These are phyloP conservation scores for Silurus meridionalis DNA, from an alignment of 2,113 vertebrate genomes.

Conservation along the genomic window DNA sequence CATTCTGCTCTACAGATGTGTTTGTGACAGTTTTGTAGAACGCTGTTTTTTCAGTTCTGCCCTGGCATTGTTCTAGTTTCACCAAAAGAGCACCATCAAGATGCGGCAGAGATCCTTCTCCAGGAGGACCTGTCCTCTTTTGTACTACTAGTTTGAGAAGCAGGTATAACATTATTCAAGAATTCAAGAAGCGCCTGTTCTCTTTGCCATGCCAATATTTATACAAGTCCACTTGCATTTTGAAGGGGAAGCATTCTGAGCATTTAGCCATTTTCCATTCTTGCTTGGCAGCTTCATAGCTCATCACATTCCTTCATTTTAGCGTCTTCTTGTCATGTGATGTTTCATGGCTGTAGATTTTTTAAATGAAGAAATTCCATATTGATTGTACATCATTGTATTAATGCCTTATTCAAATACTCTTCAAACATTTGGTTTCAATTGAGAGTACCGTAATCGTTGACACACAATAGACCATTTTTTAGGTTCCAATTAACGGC, in stretches of 20 bases:
- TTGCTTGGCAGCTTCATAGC: neutral
- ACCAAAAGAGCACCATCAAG: neutral
- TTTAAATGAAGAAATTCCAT: neutral
- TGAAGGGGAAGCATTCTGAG: neutral
- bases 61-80: conserved; percentile 12
- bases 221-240: neutral
- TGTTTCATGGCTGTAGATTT: neutral
- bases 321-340: neutral
- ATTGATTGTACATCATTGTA: neutral
- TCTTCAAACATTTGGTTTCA: neutral
- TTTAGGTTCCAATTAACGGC: neutral
- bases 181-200: neutral
- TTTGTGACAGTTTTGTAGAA: neutral
- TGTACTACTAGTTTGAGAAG: neutral
- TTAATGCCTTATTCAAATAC: neutral
- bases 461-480: neutral
- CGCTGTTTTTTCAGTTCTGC: neutral
- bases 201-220: neutral
- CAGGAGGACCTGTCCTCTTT: conserved; percentile 3
- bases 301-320: neutral
- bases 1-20: neutral
- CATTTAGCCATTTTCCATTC: neutral
- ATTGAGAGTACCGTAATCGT: neutral
- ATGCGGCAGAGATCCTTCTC: neutral
- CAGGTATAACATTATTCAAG: neutral